Percentiles rank a stretch among this genome's conserved stretches.
Conservation (phyloP, 2,888 invertebrate species). For the Stenchaetothrips biformis region DNA sequence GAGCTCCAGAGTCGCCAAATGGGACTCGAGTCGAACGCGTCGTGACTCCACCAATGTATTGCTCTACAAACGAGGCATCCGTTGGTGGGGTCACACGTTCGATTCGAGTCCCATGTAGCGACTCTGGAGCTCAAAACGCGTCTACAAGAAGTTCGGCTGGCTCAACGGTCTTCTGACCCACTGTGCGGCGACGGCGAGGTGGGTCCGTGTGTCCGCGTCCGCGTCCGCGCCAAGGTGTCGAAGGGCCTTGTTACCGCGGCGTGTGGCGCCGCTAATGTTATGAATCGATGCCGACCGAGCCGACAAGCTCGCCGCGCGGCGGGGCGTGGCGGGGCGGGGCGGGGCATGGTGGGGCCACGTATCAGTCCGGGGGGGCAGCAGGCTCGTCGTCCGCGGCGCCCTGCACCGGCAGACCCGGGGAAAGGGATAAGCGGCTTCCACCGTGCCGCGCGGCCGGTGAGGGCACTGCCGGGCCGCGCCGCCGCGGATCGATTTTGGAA, state of each 20-base stretch:
- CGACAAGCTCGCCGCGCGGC: neutral
- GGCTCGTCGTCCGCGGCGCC: neutral
- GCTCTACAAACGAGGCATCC: too few relatives aligned
- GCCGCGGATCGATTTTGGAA: constrained; percentile 13
- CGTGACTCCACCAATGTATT: too few relatives aligned
- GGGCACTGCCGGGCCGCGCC: neutral
- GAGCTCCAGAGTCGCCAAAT: too few relatives aligned
- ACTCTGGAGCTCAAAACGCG: too few relatives aligned
- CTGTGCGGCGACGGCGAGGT: too few relatives aligned
- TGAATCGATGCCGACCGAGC: neutral
- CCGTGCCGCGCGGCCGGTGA: too few relatives aligned
- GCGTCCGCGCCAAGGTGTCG: neutral
- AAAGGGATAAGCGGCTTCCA: neutral
- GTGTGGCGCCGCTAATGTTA: neutral
- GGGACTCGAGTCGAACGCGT: too few relatives aligned
- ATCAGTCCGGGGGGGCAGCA: neutral
- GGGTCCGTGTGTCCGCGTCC: neutral
- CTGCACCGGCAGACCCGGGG: neutral
- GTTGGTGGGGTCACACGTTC: too few relatives aligned
- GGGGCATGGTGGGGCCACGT: neutral
- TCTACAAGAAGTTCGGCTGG: too few relatives aligned
- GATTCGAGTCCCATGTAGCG: too few relatives aligned
- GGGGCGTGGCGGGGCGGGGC: neutral
- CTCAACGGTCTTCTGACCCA: too few relatives aligned
- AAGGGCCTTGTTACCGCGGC: neutral